Evolutionary conservation across 2,888 invertebrate species (phyloP).

Genomic region (Thereva nobilitata): DNA sequence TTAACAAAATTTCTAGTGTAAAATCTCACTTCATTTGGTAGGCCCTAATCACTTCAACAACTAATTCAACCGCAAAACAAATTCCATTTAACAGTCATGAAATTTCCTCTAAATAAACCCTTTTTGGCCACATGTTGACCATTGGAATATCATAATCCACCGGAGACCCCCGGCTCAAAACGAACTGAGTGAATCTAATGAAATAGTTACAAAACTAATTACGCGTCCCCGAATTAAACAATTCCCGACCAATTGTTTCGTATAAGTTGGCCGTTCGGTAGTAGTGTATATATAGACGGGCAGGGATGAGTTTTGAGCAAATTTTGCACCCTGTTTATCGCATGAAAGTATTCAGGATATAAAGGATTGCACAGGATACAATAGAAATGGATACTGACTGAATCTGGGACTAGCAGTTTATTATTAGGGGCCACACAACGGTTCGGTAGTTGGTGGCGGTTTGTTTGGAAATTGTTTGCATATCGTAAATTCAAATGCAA

Average conservation of each 20-base stretch:
- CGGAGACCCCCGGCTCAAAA: neutral
- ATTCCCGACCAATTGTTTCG: slow-evolving; percentile 29
- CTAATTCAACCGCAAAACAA: slow-evolving; percentile 36
- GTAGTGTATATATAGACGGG: neutral
- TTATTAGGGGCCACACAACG: too few species aligned
- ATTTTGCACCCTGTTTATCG: slow-evolving; percentile 23
- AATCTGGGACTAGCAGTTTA: too few species aligned
- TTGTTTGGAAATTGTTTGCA: slow-evolving; percentile 21
- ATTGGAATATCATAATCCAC: slow-evolving; percentile 34
- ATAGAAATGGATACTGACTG: neutral
- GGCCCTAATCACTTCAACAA: slow-evolving; percentile 37
- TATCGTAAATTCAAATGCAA: slow-evolving; percentile 39
- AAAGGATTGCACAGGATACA: neutral
- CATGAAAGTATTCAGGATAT: slow-evolving; percentile 17
- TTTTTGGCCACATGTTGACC: slow-evolving; percentile 34
- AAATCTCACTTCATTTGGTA: slow-evolving; percentile 21
- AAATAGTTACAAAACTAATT: slow-evolving; percentile 41
- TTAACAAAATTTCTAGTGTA: too few species aligned
- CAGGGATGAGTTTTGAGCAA: slow-evolving; percentile 21
- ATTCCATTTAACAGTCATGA: slow-evolving; percentile 37
- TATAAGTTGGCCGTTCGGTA: neutral
- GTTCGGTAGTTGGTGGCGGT: neutral
- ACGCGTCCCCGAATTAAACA: slow-evolving; percentile 38
- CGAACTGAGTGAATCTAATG: slow-evolving; percentile 32
- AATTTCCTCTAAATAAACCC: slow-evolving; percentile 28